Evolutionary conservation across 2,113 vertebrate genomes (phyloP).

Genomic region (Peucedramus taeniatus): DNA sequence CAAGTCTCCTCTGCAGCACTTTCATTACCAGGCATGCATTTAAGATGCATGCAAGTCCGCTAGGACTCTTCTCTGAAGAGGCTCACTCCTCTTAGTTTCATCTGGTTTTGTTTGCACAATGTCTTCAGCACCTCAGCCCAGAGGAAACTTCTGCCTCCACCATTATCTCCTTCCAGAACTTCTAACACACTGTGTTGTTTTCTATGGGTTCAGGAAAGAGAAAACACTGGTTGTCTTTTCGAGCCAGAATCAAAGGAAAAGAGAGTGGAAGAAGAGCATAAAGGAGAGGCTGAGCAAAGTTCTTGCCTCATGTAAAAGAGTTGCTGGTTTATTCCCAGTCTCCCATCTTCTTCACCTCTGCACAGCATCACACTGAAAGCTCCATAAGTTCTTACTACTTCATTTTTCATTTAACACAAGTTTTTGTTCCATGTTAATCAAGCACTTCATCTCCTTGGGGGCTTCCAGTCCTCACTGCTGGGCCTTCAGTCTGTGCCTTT

Average conservation of each 20-base stretch:
- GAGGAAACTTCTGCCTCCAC: neutral
- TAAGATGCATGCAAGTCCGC: conserved; percentile 19
- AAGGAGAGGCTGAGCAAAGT: neutral
- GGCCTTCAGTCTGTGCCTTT: neutral
- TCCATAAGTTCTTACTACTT: neutral
- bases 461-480: neutral
- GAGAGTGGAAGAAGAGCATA: neutral
- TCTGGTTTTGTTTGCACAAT: neutral
- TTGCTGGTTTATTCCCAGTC: neutral
- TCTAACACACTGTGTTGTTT: neutral
- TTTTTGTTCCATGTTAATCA: neutral
- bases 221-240: neutral
- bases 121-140: neutral
- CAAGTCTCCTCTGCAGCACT: conserved; percentile 33
- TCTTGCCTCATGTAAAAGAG: neutral
- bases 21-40: conserved; percentile 29
- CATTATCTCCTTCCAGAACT: neutral
- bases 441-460: neutral
- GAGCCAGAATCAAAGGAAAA: neutral
- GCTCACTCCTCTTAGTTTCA: neutral
- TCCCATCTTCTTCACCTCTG: neutral
- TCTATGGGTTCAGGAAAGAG: neutral
- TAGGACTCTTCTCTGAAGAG: neutral
- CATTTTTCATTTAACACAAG: neutral
- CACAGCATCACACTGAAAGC: neutral